phyloP scores from a whole-genome alignment of 1,140 invertebrate species.

The Drosophila biarmipes region DNA sequence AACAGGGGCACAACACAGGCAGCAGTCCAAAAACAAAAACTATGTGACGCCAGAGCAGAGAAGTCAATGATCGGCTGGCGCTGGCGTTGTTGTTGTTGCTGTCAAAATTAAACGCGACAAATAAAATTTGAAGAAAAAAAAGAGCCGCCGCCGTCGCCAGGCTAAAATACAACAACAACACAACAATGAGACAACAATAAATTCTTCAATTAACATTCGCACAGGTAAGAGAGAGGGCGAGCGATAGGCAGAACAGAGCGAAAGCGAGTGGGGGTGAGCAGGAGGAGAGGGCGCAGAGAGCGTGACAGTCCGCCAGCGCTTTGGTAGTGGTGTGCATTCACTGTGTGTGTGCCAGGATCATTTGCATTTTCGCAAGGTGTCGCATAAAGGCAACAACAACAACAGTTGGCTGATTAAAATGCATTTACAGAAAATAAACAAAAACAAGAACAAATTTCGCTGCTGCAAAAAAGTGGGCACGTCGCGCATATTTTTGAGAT shows the following conservation, averaged over 20 bases:
- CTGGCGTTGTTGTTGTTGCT: conserved; percentile 43
- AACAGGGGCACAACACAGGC: conserved; percentile 18
- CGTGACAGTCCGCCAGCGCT: conserved; percentile 24
- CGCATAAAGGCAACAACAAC: conserved; percentile 41
- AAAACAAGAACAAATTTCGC: conserved; percentile 58
- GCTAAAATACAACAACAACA: conserved; percentile 75
- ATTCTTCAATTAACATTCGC: conserved; percentile 82
- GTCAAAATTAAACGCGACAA: conserved; percentile 82
- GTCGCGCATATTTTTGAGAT: conserved; percentile 69
- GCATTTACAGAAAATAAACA: conserved; percentile 28
- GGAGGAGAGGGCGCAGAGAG: conserved; percentile 22
- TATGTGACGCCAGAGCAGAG: conserved; percentile 52
- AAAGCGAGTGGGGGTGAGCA: conserved; percentile 16
- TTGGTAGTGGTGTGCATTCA: conserved; percentile 2
- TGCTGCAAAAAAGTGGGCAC: conserved; percentile 74
- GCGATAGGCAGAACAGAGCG: background rate
- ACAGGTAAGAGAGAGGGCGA: conserved; percentile 59
- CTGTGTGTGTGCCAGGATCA: conserved; percentile 65
- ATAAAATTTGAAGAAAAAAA: conserved; percentile 78
- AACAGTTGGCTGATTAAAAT: conserved; percentile 41
- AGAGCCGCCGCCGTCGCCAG: conserved; percentile 37
- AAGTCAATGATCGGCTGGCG: conserved; percentile 74
- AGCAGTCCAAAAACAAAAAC: conserved; percentile 22
- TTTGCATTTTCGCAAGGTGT: conserved; percentile 82
- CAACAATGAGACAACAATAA: conserved; percentile 81